These are phyloP conservation scores for Panzeria rudis DNA, from an alignment of 2,888 invertebrate genomes.

Conservation along the genomic window DNA sequence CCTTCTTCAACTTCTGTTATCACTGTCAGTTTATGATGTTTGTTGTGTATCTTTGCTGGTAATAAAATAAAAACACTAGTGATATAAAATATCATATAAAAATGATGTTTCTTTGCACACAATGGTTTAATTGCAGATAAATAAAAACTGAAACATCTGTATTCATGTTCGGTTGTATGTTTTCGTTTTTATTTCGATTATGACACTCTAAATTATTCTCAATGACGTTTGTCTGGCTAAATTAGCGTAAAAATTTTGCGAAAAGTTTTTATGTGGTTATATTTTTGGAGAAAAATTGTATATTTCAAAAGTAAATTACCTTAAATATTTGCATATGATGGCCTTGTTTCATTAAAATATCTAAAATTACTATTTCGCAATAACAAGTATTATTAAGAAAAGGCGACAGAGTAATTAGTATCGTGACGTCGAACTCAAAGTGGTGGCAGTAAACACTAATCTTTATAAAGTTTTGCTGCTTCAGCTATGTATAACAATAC, in stretches of 20 bases:
- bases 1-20: slow-evolving; percentile 52
- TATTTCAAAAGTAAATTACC: slow-evolving; percentile 2
- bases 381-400: neutral
- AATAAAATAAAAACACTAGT: slow-evolving; percentile 36
- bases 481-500: too few relatives aligned
- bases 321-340: slow-evolving; percentile 35
- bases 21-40: slow-evolving; percentile 64
- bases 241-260: neutral
- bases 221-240: slow-evolving; percentile 9
- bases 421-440: neutral
- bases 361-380: neutral
- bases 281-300: neutral
- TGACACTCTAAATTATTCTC: slow-evolving; percentile 44
- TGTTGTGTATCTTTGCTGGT: slow-evolving; percentile 32
- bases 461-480: neutral
- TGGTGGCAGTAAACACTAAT: neutral
- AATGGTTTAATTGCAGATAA: slow-evolving; percentile 40
- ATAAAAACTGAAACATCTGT: slow-evolving; percentile 30
- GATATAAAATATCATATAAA: slow-evolving; percentile 32
- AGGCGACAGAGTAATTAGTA: neutral
- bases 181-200: slow-evolving; percentile 42
- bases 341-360: slow-evolving; percentile 23
- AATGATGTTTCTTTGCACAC: slow-evolving; percentile 32
- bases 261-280: slow-evolving; percentile 21
- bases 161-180: slow-evolving; percentile 3